Percentiles rank a stretch among this genome's conserved stretches.
Evolutionary conservation across 2,888 invertebrate species (phyloP).

Genomic region (Xestoiulus laeticollis): DNA sequence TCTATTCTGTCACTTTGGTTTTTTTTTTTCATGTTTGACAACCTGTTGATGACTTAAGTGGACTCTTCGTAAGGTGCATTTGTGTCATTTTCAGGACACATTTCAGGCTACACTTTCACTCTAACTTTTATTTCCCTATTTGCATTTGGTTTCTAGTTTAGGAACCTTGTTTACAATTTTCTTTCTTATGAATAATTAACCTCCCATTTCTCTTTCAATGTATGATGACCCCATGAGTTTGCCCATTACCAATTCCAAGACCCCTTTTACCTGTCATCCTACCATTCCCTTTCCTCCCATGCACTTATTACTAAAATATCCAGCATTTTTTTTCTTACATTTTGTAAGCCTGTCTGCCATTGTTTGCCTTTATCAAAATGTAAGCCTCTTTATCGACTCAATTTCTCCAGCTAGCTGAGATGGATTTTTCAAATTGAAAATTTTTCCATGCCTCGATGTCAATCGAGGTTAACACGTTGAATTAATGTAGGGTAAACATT

Average conservation of each 20-base stretch:
- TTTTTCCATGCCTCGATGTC: background rate
- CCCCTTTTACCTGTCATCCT: background rate
- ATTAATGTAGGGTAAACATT: conserved; percentile 26
- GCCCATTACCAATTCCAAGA: background rate
- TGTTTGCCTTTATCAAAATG: conserved; percentile 3
- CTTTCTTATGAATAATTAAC: background rate
- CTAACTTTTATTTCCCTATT: no score
- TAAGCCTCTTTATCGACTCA: conserved; percentile 6
- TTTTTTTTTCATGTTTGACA: background rate
- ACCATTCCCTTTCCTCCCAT: background rate
- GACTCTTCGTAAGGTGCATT: background rate
- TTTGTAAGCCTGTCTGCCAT: background rate
- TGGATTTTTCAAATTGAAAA: conserved; percentile 11
- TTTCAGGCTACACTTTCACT: no score
- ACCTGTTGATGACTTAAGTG: conserved; percentile 4
- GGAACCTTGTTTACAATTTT: background rate
- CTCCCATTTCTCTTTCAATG: background rate
- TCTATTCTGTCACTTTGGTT: background rate
- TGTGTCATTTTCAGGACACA: background rate
- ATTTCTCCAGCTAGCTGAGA: background rate
- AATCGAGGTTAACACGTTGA: conserved; percentile 26
- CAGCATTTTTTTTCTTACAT: background rate
- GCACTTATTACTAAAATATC: background rate
- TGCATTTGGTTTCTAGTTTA: background rate
- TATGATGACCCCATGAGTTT: background rate